Percentiles rank a stretch among this genome's conserved stretches.
These are phyloP conservation scores for Pterophyllum scalare DNA, from an alignment of 2,113 vertebrate genomes.

Conservation along the genomic window DNA sequence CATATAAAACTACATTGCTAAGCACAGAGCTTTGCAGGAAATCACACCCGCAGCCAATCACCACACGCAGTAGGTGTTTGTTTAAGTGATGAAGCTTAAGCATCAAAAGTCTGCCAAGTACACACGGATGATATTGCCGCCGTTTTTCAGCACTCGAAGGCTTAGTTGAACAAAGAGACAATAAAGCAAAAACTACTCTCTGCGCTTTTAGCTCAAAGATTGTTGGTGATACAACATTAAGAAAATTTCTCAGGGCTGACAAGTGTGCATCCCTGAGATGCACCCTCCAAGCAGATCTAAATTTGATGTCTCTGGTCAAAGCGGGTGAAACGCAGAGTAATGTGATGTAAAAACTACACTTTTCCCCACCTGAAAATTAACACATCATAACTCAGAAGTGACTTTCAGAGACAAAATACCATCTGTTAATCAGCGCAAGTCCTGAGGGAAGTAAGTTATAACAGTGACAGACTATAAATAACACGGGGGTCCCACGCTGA, in stretches of 20 bases:
- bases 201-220: not conserved
- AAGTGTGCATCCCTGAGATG: not conserved
- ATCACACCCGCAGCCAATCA: not conserved
- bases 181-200: slow-evolving; percentile 9
- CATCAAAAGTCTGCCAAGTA: not conserved
- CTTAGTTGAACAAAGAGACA: slow-evolving; percentile 21
- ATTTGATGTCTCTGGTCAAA: not conserved
- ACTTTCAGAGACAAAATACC: slow-evolving; percentile 48
- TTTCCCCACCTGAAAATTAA: slow-evolving; percentile 1
- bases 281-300: not conserved
- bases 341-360: not conserved
- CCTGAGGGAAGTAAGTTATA: slow-evolving; percentile 32
- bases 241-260: not conserved
- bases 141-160: slow-evolving; percentile 3
- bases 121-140: not conserved
- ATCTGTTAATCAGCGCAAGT: slow-evolving; percentile 51
- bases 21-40: not conserved
- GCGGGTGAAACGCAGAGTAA: no score
- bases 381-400: slow-evolving; percentile 9
- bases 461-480: slow-evolving; percentile 54
- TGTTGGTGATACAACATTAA: not conserved
- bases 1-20: not conserved
- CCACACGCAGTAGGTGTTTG: not conserved
- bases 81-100: not conserved
- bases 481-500: slow-evolving; percentile 13